A percentile compares a stretch with the other conserved stretches of the same genome.
phyloP scores from a whole-genome alignment of 2,113 vertebrate genomes.

The Climacteris rufus region DNA sequence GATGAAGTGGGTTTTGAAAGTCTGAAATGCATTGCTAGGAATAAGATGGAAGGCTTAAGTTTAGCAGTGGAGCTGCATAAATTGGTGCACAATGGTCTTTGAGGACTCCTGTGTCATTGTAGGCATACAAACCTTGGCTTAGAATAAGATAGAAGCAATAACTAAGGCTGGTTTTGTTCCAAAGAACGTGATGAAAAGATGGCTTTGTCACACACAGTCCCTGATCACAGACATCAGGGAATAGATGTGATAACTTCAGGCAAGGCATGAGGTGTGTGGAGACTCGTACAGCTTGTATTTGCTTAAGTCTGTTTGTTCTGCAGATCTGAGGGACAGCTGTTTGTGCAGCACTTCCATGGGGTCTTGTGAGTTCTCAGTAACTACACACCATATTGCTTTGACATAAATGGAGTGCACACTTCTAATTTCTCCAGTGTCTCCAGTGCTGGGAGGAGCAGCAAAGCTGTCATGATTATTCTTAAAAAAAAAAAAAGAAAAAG shows the following conservation, averaged over 20 bases:
- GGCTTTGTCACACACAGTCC: not conserved
- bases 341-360: not conserved
- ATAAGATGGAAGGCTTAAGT: not conserved
- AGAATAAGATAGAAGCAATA: not conserved
- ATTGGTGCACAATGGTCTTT: not conserved
- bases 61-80: not conserved
- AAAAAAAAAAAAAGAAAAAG: not conserved
- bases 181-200: not conserved
- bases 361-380: not conserved
- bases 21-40: not conserved
- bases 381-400: not conserved
- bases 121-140: not conserved
- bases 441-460: not conserved
- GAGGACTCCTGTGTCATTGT: not conserved
- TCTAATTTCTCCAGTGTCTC: not conserved
- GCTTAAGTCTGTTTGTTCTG: not conserved
- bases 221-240: not conserved
- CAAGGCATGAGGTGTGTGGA: not conserved
- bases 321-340: not conserved
- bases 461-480: not conserved
- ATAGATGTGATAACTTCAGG: not conserved
- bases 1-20: not conserved
- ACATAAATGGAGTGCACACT: not conserved
- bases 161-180: not conserved
- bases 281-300: not conserved